phyloP scores from a whole-genome alignment of 2,797 vertebrate genomes.

The Calcarius lapponicus region DNA sequence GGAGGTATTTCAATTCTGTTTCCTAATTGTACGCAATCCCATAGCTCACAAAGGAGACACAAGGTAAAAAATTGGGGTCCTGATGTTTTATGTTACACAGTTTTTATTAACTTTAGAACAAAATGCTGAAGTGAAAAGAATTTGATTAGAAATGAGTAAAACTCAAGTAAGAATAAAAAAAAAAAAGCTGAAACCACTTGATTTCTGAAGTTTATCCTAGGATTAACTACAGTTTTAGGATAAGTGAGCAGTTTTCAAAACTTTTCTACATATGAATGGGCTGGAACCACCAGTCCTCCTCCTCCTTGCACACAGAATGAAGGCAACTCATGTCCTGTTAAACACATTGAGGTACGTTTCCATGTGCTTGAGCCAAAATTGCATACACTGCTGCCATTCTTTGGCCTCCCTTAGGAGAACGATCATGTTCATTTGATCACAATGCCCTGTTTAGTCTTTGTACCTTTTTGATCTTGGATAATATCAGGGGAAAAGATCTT shows the following conservation, averaged over 20 bases:
- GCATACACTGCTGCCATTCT: not conserved
- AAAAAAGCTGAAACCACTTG: not conserved
- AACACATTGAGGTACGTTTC: not conserved
- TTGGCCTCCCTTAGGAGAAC: not conserved
- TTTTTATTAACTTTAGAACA: not conserved
- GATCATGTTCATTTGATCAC: not conserved
- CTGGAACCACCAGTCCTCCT: not conserved
- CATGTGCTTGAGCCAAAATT: not conserved
- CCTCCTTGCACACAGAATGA: not conserved
- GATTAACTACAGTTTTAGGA: not conserved
- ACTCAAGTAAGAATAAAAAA: not conserved
- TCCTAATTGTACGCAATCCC: not conserved
- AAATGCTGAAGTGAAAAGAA: not conserved
- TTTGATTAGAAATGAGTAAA: not conserved
- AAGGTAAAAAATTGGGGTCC: not conserved
- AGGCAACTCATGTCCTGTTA: not conserved
- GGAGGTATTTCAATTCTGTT: not conserved
- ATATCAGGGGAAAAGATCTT: not conserved
- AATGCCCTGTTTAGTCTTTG: not conserved
- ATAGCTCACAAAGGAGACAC: not conserved
- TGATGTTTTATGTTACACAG: not conserved
- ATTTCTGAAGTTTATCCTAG: not conserved
- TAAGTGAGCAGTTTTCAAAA: not conserved
- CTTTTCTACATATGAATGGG: not conserved
- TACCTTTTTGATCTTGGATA: not conserved